Conservation (phyloP, 2,797 vertebrate genomes). For the Fistularia tabacaria region DNA sequence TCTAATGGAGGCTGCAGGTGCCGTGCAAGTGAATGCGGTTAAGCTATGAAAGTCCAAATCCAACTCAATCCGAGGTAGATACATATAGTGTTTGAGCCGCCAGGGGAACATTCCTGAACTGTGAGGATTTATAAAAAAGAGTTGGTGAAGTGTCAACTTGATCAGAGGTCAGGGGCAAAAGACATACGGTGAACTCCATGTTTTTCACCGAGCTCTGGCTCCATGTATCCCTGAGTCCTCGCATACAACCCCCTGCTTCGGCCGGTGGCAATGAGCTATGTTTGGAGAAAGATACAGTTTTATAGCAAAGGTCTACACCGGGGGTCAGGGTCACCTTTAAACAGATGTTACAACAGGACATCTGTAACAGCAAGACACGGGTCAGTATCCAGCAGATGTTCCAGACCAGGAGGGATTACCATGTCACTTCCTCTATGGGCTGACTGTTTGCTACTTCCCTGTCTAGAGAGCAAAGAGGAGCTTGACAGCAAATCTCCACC, state of each 20-base stretch:
- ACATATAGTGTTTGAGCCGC: background rate
- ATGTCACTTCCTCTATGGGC: constrained; percentile 50
- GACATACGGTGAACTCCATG: constrained; percentile 51
- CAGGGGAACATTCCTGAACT: constrained; percentile 8
- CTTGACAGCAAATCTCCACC: constrained; percentile 26
- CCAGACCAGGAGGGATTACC: constrained; percentile 42
- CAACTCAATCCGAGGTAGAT: no score
- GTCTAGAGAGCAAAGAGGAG: no score
- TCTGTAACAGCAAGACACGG: constrained; percentile 40
- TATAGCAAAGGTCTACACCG: constrained; percentile 38
- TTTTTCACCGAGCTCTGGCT: constrained; percentile 52
- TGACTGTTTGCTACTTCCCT: constrained; percentile 57
- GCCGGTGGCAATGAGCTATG: constrained; percentile 64
- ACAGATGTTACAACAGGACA: constrained; percentile 65
- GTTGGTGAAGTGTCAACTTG: constrained; percentile 22
- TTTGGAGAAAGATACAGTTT: constrained; percentile 46
- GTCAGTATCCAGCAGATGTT: constrained; percentile 69
- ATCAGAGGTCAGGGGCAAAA: constrained; percentile 30
- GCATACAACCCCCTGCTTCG: constrained; percentile 18
- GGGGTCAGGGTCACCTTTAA: constrained; percentile 67
- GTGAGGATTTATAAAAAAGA: constrained; percentile 20
- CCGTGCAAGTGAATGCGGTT: no score
- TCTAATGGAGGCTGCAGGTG: no score
- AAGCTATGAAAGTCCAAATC: no score
- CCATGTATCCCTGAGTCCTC: constrained; percentile 37